Evolutionary conservation across 2,797 vertebrate species (phyloP).

Genomic region (Champsocephalus esox): DNA sequence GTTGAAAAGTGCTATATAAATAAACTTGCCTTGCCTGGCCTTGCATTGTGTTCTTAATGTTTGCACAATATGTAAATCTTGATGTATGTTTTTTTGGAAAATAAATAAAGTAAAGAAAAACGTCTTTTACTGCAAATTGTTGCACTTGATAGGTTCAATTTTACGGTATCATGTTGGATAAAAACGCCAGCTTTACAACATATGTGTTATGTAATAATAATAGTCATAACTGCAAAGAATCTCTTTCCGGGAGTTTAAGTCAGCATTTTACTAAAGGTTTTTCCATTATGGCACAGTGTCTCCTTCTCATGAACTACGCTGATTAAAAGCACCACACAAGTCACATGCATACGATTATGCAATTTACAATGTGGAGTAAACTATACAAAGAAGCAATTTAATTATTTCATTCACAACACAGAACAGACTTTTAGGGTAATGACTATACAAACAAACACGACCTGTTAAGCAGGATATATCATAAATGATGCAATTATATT

Average conservation of each 20-base stretch:
- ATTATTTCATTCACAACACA: neutral
- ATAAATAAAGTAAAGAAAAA: too few relatives aligned
- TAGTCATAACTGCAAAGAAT: neutral
- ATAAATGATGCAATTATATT: neutral
- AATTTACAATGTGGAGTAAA: neutral
- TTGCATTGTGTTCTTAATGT: too few relatives aligned
- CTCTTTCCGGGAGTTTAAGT: neutral
- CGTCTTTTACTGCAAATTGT: neutral
- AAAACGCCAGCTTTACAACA: too few relatives aligned
- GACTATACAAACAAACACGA: neutral
- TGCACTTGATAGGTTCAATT: neutral
- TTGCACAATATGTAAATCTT: too few relatives aligned
- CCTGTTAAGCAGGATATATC: neutral
- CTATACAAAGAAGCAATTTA: neutral
- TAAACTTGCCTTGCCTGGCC: too few relatives aligned
- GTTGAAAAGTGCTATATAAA: too few relatives aligned
- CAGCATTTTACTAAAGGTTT: neutral
- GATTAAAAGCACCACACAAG: slow-evolving; percentile 16
- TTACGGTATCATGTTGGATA: neutral
- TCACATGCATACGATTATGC: slow-evolving; percentile 18
- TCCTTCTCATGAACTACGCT: neutral
- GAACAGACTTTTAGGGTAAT: neutral
- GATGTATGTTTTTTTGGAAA: too few relatives aligned
- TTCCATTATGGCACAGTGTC: neutral
- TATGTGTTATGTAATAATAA: neutral